A percentile compares a stretch with the other conserved stretches of the same genome.
These are phyloP conservation scores for Microplitis demolitor DNA, from an alignment of 1,140 invertebrate genomes.

Conservation along the genomic window DNA sequence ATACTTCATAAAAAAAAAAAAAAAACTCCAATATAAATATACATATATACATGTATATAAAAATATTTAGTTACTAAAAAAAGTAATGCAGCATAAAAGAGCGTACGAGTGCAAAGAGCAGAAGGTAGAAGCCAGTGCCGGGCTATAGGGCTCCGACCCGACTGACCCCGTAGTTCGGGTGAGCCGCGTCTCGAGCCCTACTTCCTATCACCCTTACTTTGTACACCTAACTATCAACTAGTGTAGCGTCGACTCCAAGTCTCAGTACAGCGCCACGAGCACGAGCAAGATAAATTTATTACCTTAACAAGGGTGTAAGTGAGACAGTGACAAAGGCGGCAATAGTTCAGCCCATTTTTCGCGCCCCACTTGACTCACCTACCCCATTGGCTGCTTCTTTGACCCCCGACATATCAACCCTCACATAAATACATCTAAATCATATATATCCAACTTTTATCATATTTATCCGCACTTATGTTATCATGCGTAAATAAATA, in stretches of 20 bases:
- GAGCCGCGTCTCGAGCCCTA: slow-evolving; percentile 49
- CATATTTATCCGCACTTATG: no score
- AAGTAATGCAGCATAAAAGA: not conserved
- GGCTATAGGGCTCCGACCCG: slow-evolving; percentile 57
- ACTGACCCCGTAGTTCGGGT: slow-evolving; percentile 58
- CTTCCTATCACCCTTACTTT: slow-evolving; percentile 47
- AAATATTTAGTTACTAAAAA: not conserved
- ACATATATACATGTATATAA: not conserved
- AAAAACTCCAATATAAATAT: no score
- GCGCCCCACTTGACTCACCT: slow-evolving; percentile 56
- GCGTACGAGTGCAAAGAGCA: slow-evolving; percentile 46
- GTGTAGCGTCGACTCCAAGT: not conserved
- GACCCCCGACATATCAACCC: slow-evolving; percentile 46
- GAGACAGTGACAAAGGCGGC: slow-evolving; percentile 33
- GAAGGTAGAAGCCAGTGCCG: slow-evolving; percentile 39
- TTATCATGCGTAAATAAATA: no score
- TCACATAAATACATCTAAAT: not conserved
- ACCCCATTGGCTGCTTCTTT: slow-evolving; percentile 55
- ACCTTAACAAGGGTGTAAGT: slow-evolving; percentile 5
- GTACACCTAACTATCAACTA: slow-evolving; percentile 41
- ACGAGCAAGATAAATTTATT: slow-evolving; percentile 8
- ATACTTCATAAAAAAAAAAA: no score
- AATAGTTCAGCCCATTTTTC: slow-evolving; percentile 57
- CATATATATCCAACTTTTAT: no score
- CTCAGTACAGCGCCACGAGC: not conserved